Evolutionary conservation across 2,888 invertebrate species (phyloP).

Genomic region (Troides oblongomaculatus): DNA sequence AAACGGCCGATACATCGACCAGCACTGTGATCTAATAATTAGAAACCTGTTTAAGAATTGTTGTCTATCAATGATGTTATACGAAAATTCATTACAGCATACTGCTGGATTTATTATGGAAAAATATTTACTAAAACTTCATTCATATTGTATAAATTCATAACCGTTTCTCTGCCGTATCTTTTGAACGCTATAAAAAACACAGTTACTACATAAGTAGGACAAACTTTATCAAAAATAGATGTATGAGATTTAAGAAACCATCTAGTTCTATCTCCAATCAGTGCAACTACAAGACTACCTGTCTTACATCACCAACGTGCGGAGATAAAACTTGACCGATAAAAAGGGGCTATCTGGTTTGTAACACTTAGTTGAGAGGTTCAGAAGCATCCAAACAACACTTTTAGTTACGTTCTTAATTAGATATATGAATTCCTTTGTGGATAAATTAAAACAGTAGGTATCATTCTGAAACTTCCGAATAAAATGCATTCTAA

Average conservation of each 20-base stretch:
- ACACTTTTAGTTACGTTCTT: background rate
- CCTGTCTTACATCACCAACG: constrained; percentile 19
- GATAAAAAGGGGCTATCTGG: constrained; percentile 23
- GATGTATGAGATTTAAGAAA: constrained; percentile 9
- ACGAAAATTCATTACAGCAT: too few relatives aligned
- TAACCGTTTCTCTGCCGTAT: background rate
- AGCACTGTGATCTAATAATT: too few relatives aligned
- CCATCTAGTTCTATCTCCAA: constrained; percentile 12
- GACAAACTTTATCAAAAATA: constrained; percentile 2
- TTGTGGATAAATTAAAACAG: too few relatives aligned
- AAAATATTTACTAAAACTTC: too few relatives aligned
- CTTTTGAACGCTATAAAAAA: background rate
- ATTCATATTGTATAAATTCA: background rate
- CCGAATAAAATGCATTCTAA: too few relatives aligned
- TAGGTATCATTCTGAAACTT: too few relatives aligned
- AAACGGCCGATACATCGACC: too few relatives aligned
- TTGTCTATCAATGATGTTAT: too few relatives aligned
- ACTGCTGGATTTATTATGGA: too few relatives aligned
- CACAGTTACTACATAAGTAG: background rate
- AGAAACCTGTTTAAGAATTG: too few relatives aligned
- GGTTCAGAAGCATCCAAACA: constrained; percentile 3
- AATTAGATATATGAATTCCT: background rate
- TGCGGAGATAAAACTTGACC: constrained; percentile 24
- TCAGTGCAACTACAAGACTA: constrained; percentile 7
- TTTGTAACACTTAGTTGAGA: constrained; percentile 6